A percentile compares a stretch with the other conserved stretches of the same genome.
Conservation (phyloP, 2,888 invertebrate genomes). For the Syritta pipiens region DNA sequence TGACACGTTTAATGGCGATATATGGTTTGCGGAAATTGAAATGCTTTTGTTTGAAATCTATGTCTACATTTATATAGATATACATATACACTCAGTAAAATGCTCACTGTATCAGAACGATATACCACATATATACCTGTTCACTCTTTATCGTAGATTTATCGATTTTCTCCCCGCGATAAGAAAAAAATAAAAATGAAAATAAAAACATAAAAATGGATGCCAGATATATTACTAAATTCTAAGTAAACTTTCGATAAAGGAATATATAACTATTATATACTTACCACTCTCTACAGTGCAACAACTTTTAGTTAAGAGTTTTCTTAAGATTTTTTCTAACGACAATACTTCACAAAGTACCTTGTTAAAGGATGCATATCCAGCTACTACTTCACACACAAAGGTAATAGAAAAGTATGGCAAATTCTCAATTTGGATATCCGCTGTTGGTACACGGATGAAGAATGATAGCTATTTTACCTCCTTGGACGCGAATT, state of each 20-base stretch:
- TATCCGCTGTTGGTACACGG: slow-evolving; percentile 34
- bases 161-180: slow-evolving; percentile 51
- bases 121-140: slow-evolving; percentile 42
- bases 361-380: slow-evolving; percentile 58
- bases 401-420: slow-evolving; percentile 39
- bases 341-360: slow-evolving; percentile 26
- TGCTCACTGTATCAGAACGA: slow-evolving; percentile 3
- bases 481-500: slow-evolving; percentile 23
- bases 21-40: slow-evolving; percentile 14
- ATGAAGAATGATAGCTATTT: slow-evolving; percentile 29
- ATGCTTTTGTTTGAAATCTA: slow-evolving; percentile 20
- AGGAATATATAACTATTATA: not conserved
- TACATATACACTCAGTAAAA: not conserved
- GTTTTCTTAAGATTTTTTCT: not conserved
- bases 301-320: not conserved
- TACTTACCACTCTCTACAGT: slow-evolving; percentile 34
- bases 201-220: slow-evolving; percentile 25
- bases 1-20: slow-evolving; percentile 20
- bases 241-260: not conserved
- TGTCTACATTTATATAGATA: not conserved
- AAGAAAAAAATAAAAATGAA: slow-evolving; percentile 9
- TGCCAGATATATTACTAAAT: not conserved
- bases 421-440: slow-evolving; percentile 35
- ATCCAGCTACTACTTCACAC: slow-evolving; percentile 41
- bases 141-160: slow-evolving; percentile 49